phyloP scores from a whole-genome alignment of 2,888 invertebrate species.

The Eueremaeus valkanovi region DNA sequence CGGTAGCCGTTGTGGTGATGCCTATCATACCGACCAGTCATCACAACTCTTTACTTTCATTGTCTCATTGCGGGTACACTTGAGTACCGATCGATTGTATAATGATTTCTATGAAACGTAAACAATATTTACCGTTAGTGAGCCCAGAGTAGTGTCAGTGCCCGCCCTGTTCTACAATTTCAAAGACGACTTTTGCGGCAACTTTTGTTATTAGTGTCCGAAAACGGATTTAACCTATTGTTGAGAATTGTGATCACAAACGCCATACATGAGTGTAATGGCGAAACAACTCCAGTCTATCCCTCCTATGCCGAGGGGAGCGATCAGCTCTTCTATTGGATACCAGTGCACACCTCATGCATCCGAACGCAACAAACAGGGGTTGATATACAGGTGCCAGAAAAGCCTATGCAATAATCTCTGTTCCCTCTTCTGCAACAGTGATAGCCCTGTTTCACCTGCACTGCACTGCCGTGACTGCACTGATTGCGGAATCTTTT shows the following conservation, averaged over 20 bases:
- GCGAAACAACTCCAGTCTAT: constrained; percentile 22
- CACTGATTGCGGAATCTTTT: constrained; percentile 29
- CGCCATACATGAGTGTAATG: constrained; percentile 27
- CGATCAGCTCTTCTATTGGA: constrained; percentile 25
- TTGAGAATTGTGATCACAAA: constrained; percentile 29
- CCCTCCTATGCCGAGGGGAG: constrained; percentile 28
- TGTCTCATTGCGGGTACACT: too few species aligned
- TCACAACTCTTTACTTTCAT: not conserved
- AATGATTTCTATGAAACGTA: too few species aligned
- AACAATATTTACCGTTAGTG: not conserved
- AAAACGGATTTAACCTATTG: constrained; percentile 33
- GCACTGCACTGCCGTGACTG: constrained; percentile 30
- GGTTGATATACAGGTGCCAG: constrained; percentile 15
- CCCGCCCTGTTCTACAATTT: not conserved
- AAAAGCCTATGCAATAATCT: not conserved
- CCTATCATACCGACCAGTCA: not conserved
- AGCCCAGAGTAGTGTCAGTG: not conserved
- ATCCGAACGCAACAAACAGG: not conserved
- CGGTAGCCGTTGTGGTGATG: not conserved
- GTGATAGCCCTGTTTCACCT: constrained; percentile 25
- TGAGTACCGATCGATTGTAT: too few species aligned
- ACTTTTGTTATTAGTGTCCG: constrained; percentile 25
- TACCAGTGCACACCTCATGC: constrained; percentile 24
- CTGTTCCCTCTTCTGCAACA: not conserved
- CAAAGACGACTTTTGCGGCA: constrained; percentile 8